Evolutionary conservation across 1,140 invertebrate genomes (phyloP).

Genomic region (Heliconius melpomene): DNA sequence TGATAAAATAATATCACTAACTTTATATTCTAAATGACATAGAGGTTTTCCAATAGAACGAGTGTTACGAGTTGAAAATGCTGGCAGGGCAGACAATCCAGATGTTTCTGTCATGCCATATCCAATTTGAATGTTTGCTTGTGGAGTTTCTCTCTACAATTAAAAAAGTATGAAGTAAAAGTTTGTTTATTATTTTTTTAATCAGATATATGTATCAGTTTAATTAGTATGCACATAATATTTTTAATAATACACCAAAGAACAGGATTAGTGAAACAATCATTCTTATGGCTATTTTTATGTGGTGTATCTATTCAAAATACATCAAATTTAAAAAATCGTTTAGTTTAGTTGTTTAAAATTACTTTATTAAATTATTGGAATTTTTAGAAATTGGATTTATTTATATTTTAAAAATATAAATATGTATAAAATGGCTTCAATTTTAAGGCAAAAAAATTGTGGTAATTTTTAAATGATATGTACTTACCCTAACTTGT

Average conservation of each 20-base stretch:
- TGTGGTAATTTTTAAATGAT: neutral
- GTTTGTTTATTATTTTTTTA: neutral
- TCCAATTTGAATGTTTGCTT: conserved; percentile 7
- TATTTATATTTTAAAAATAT: too few species aligned
- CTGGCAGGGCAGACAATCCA: conserved; percentile 4
- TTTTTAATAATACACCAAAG: too few species aligned
- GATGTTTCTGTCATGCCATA: conserved; percentile 34
- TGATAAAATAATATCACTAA: conserved; percentile 12
- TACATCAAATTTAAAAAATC: too few species aligned
- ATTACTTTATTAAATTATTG: too few species aligned
- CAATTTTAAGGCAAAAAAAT: neutral
- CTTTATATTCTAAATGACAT: conserved; percentile 26
- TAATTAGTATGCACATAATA: too few species aligned
- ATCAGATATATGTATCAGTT: too few species aligned
- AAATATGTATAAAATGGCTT: too few species aligned
- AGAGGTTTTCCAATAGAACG: conserved; percentile 19
- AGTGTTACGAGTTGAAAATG: neutral
- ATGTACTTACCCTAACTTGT: neutral
- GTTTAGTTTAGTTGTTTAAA: too few species aligned
- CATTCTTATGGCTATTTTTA: too few species aligned
- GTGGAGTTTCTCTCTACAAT: conserved; percentile 11
- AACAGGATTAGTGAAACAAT: too few species aligned
- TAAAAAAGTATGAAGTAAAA: neutral
- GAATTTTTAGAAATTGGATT: too few species aligned
- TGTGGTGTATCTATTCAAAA: too few species aligned